Conservation (phyloP, 1,140 invertebrate species). For the Mizuhopecten yessoensis region DNA sequence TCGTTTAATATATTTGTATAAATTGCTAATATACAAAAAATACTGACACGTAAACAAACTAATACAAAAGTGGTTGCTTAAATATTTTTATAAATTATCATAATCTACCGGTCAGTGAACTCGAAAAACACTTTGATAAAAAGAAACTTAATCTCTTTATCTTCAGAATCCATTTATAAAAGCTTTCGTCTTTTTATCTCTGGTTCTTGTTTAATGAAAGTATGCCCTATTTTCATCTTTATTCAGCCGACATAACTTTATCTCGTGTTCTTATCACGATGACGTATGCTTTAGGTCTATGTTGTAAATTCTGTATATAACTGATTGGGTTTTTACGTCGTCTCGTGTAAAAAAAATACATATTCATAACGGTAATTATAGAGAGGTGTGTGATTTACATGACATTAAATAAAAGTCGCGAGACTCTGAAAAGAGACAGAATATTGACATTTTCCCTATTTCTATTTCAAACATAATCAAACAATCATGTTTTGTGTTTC, state of each 20-base stretch:
- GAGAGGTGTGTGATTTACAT: not conserved
- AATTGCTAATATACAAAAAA: too few species aligned
- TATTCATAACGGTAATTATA: too few species aligned
- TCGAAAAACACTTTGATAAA: not conserved
- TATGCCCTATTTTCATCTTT: not conserved
- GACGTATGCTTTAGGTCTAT: not conserved
- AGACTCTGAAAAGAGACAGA: too few species aligned
- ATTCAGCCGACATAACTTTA: not conserved
- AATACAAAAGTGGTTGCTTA: not conserved
- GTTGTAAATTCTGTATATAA: not conserved
- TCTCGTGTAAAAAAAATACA: not conserved
- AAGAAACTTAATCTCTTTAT: not conserved
- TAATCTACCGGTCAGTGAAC: not conserved
- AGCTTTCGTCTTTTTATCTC: not conserved
- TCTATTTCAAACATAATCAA: too few species aligned
- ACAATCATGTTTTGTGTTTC: too few species aligned
- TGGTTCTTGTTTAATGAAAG: not conserved
- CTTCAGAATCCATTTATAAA: not conserved
- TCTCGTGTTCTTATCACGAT: not conserved
- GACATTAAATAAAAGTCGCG: not conserved
- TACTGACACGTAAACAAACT: not conserved
- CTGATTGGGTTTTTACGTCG: not conserved
- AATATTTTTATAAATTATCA: slow-evolving; percentile 2
- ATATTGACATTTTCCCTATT: too few species aligned
- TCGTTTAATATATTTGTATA: too few species aligned